A percentile compares a stretch with the other conserved stretches of the same genome.
phyloP scores from a whole-genome alignment of 2,888 invertebrate genomes.

The Heliothis peltigera region DNA sequence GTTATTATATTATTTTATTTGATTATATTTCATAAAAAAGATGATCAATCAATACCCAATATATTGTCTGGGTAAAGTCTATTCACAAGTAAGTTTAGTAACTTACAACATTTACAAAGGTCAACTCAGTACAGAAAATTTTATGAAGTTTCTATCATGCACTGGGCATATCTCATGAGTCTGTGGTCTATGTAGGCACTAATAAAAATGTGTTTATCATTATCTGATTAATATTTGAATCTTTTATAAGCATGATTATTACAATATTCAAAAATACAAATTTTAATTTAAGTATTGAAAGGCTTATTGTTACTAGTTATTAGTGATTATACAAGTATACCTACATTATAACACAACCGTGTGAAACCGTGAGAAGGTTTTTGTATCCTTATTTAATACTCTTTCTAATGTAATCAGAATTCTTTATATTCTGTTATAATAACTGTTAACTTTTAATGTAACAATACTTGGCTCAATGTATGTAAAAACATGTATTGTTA shows the following conservation, averaged over 20 bases:
- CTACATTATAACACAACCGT: constrained; percentile 70
- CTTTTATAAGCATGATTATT: constrained; percentile 19
- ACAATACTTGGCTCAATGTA: constrained; percentile 8
- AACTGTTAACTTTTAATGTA: constrained; percentile 22
- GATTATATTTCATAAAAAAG: too few relatives aligned
- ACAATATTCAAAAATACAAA: constrained; percentile 26
- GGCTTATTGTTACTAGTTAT: constrained; percentile 33
- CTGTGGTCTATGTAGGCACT: background rate
- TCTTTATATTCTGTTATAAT: constrained; percentile 16
- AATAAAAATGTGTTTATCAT: background rate
- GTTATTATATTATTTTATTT: too few relatives aligned
- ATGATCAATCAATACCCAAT: too few relatives aligned
- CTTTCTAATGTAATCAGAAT: constrained; percentile 28
- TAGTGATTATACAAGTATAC: constrained; percentile 51
- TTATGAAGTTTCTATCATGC: too few relatives aligned
- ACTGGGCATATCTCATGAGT: background rate
- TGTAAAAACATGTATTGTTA: constrained; percentile 15
- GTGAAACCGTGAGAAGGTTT: constrained; percentile 67
- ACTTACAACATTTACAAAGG: too few relatives aligned
- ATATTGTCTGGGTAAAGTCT: too few relatives aligned
- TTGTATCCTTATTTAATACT: constrained; percentile 45
- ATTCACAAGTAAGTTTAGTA: too few relatives aligned
- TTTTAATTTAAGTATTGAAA: constrained; percentile 20
- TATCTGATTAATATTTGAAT: background rate
- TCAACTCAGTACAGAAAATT: too few relatives aligned